phyloP scores from a whole-genome alignment of 2,113 vertebrate genomes.

The Dasypus novemcinctus region DNA sequence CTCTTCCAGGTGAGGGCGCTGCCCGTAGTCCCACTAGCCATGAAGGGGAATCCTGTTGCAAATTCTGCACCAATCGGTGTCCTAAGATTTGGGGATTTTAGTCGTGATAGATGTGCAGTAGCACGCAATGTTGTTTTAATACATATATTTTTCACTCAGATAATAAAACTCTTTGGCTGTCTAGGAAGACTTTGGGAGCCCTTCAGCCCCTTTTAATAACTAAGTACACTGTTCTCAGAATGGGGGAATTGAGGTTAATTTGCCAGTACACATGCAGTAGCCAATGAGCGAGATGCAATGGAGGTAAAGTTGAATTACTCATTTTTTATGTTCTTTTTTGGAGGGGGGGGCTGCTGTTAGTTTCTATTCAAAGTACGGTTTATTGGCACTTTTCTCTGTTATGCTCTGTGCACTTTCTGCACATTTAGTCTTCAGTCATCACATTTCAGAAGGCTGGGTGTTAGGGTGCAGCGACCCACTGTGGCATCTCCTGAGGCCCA shows the following conservation, averaged over 20 bases:
- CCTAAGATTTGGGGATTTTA: not conserved
- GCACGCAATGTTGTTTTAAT: too few species aligned
- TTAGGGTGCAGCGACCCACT: not conserved
- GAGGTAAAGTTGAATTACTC: not conserved
- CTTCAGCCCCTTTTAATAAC: not conserved
- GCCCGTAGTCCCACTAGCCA: not conserved
- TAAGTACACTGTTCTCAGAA: not conserved
- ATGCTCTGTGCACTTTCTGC: too few species aligned
- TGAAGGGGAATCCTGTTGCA: not conserved
- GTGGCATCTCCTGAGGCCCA: not conserved
- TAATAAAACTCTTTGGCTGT: not conserved
- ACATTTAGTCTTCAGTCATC: not conserved
- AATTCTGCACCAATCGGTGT: not conserved
- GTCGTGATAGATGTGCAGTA: not conserved
- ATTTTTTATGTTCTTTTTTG: not conserved
- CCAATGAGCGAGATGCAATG: too few species aligned
- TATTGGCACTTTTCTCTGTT: not conserved
- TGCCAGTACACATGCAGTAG: not conserved
- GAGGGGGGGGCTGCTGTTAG: not conserved
- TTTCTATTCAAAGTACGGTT: not conserved
- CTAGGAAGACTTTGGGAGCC: not conserved
- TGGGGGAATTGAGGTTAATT: not conserved
- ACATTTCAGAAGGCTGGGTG: not conserved
- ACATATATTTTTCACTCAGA: not conserved
- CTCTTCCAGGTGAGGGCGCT: too few species aligned